Evolutionary conservation across 2,888 invertebrate genomes (phyloP).

Genomic region (Habrosyne pyritoides): DNA sequence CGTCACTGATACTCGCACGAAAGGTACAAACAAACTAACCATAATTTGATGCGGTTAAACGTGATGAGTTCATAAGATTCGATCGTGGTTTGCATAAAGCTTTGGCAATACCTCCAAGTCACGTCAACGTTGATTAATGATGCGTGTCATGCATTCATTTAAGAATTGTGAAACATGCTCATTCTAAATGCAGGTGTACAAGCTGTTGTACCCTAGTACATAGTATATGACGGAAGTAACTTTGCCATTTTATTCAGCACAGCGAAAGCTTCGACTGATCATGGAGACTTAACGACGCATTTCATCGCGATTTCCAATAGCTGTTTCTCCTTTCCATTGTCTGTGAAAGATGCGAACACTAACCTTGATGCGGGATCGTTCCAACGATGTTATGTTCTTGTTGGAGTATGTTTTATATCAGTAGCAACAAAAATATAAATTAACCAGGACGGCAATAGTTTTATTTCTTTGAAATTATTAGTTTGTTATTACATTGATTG

Average conservation of each 20-base stretch:
- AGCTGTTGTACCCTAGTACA: constrained; percentile 22
- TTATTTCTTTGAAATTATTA: too few species aligned
- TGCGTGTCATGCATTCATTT: constrained; percentile 47
- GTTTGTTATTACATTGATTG: too few species aligned
- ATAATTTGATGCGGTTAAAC: constrained; percentile 67
- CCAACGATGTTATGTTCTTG: too few species aligned
- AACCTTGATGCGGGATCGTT: too few species aligned
- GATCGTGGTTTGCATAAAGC: constrained; percentile 57
- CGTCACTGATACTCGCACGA: constrained; percentile 44
- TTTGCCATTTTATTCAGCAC: constrained; percentile 19
- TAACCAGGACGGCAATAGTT: background rate
- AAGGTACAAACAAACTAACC: constrained; percentile 46
- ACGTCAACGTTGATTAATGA: constrained; percentile 65
- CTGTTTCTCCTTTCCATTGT: background rate
- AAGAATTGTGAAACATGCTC: constrained; percentile 54
- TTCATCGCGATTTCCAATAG: background rate
- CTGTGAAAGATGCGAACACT: too few species aligned
- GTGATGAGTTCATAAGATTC: constrained; percentile 66
- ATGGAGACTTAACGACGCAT: background rate
- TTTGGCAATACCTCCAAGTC: constrained; percentile 64
- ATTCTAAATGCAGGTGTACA: constrained; percentile 35
- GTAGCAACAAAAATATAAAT: background rate
- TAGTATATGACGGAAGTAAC: constrained; percentile 30
- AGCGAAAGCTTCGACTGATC: constrained; percentile 10
- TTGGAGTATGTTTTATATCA: too few species aligned